A percentile compares a stretch with the other conserved stretches of the same genome.
phyloP scores from a whole-genome alignment of 2,797 vertebrate species.

The Paedocypris micromegethes region DNA sequence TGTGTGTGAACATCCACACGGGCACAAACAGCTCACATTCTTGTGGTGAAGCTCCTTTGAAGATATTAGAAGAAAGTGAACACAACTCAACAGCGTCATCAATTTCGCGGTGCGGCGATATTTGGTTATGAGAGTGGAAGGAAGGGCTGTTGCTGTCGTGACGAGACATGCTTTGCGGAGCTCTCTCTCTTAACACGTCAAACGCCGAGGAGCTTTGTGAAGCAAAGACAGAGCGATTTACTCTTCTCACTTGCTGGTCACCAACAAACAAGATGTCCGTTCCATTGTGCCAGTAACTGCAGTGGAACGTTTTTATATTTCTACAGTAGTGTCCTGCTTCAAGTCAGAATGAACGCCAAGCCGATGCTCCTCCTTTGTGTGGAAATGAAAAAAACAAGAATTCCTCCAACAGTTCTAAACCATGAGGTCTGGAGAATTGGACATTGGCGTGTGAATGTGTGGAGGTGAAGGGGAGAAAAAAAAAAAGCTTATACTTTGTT shows the following conservation, averaged over 20 bases:
- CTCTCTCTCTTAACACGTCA: slow-evolving; percentile 28
- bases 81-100: slow-evolving; percentile 53
- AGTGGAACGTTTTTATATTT: not conserved
- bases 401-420: too few relatives aligned
- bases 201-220: slow-evolving; percentile 51
- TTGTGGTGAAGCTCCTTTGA: slow-evolving; percentile 54
- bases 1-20: slow-evolving; percentile 35
- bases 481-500: too few relatives aligned
- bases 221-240: slow-evolving; percentile 47
- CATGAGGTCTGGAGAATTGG: too few relatives aligned
- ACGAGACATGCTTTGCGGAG: slow-evolving; percentile 47
- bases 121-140: slow-evolving; percentile 58
- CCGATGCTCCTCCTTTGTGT: too few relatives aligned
- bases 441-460: too few relatives aligned
- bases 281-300: not conserved
- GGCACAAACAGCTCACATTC: slow-evolving; percentile 13
- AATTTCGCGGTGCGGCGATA: slow-evolving; percentile 51
- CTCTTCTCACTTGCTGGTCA: slow-evolving; percentile 20
- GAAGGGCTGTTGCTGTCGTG: slow-evolving; percentile 48
- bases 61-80: slow-evolving; percentile 58
- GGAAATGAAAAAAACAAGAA: too few relatives aligned
- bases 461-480: too few relatives aligned
- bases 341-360: too few relatives aligned
- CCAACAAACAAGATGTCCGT: not conserved
- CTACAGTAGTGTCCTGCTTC: too few relatives aligned